Evolutionary conservation across 2,888 invertebrate species (phyloP).

Genomic region (Himalopsyche kuldschensis): DNA sequence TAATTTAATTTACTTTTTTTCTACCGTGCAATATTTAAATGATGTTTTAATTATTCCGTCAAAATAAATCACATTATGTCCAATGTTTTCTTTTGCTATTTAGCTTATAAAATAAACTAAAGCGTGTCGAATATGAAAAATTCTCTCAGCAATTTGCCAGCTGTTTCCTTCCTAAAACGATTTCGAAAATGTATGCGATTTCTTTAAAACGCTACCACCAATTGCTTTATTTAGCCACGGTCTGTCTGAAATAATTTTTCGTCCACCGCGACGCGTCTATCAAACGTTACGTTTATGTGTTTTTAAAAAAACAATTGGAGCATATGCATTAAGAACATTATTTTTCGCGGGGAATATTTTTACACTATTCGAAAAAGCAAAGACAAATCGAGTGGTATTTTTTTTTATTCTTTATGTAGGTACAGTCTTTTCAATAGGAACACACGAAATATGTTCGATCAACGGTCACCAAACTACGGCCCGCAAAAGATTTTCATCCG

Average conservation of each 20-base stretch:
- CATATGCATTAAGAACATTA: too few relatives aligned
- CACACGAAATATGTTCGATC: too few relatives aligned
- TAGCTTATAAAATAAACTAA: background rate
- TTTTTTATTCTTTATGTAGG: too few relatives aligned
- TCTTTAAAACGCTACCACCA: conserved; percentile 12
- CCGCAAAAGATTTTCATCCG: too few relatives aligned
- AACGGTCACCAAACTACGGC: too few relatives aligned
- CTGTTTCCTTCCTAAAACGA: conserved; percentile 26
- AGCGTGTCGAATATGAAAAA: conserved; percentile 14
- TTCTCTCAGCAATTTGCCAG: conserved; percentile 19
- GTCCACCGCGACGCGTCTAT: background rate
- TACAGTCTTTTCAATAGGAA: too few relatives aligned
- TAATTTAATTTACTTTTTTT: too few relatives aligned
- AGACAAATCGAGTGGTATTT: too few relatives aligned
- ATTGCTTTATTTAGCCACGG: conserved; percentile 24
- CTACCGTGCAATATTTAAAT: too few relatives aligned
- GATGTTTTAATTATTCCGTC: too few relatives aligned
- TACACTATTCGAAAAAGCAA: too few relatives aligned
- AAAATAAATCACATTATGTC: background rate
- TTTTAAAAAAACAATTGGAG: background rate
- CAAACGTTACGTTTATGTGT: background rate
- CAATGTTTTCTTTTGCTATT: background rate
- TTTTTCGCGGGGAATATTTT: too few relatives aligned
- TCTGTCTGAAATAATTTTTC: conserved; percentile 12
- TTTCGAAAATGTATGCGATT: conserved; percentile 19